A percentile compares a stretch with the other conserved stretches of the same genome.
phyloP scores from a whole-genome alignment of 2,113 vertebrate species.

The Phylloscopus trochilus region DNA sequence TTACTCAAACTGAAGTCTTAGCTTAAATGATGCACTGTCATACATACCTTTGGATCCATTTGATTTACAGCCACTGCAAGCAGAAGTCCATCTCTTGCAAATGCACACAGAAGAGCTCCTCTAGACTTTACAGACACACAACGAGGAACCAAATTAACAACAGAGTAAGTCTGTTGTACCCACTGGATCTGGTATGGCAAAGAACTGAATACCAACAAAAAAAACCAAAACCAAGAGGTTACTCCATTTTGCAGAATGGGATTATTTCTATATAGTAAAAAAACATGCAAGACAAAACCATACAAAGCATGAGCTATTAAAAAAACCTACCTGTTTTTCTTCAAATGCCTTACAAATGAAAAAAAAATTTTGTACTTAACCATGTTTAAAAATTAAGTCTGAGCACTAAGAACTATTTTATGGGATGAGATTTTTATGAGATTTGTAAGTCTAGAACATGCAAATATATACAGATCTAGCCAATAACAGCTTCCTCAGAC shows the following conservation, averaged over 20 bases:
- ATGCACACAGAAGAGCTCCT: constrained; percentile 83
- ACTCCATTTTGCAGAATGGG: not conserved
- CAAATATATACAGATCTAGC: not conserved
- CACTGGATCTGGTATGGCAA: constrained; percentile 77
- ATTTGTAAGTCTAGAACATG: not conserved
- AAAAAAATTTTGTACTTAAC: not conserved
- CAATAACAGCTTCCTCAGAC: not conserved
- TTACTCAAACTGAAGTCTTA: not conserved
- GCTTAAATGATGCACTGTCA: not conserved
- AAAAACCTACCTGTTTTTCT: not conserved
- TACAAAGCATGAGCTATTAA: not conserved
- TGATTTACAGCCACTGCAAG: constrained; percentile 90
- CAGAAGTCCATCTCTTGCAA: constrained; percentile 85
- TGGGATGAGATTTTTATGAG: not conserved
- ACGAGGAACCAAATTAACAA: constrained; percentile 73
- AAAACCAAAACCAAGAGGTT: not conserved
- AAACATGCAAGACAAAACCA: not conserved
- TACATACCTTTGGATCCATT: constrained; percentile 83
- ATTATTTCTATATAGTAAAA: not conserved
- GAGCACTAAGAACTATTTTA: not conserved
- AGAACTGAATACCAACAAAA: constrained; percentile 61
- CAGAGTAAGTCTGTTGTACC: constrained; percentile 78
- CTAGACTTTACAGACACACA: constrained; percentile 87
- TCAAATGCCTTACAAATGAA: not conserved
- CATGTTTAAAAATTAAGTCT: not conserved